Percentiles rank a stretch among this genome's conserved stretches.
Conservation (phyloP, 1,140 invertebrate genomes). For the Drosophila tani region DNA sequence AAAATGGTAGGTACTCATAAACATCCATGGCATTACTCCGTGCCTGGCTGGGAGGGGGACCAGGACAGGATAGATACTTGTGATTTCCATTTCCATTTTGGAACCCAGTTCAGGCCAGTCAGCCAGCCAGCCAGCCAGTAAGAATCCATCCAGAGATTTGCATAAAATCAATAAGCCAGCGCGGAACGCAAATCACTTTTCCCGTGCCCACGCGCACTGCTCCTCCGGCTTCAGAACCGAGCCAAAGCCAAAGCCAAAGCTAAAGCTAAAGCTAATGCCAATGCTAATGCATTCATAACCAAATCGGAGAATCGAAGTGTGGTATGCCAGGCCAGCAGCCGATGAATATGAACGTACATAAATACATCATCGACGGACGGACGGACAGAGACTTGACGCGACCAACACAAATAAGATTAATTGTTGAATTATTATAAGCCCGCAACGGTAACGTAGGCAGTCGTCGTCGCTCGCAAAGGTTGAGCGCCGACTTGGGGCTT, state of each 20-base stretch:
- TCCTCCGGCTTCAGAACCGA: neutral
- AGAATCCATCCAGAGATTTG: slow-evolving; percentile 15
- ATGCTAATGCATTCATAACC: slow-evolving; percentile 16
- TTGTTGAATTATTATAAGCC: slow-evolving; percentile 71
- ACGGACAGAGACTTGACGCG: slow-evolving; percentile 16
- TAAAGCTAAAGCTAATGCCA: neutral
- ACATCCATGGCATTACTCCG: slow-evolving; percentile 10
- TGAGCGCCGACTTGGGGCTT: slow-evolving; percentile 17
- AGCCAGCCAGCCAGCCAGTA: neutral
- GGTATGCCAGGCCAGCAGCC: slow-evolving; percentile 3
- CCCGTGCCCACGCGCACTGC: slow-evolving; percentile 6
- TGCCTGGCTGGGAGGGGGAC: neutral
- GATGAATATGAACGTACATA: slow-evolving; percentile 3
- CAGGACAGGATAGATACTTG: slow-evolving; percentile 3
- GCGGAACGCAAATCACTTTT: slow-evolving; percentile 46
- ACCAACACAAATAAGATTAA: slow-evolving; percentile 66
- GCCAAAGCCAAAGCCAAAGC: neutral
- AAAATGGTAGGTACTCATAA: slow-evolving; percentile 69
- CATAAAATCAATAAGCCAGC: slow-evolving; percentile 33
- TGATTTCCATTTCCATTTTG: slow-evolving; percentile 18
- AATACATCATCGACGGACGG: slow-evolving; percentile 5
- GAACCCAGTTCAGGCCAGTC: neutral
- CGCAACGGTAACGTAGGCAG: slow-evolving; percentile 63
- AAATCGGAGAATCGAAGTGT: neutral
- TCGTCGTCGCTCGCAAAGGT: slow-evolving; percentile 49